These are phyloP conservation scores for Neolamprologus ventralis DNA, from an alignment of 2,113 vertebrate species.

Conservation along the genomic window DNA sequence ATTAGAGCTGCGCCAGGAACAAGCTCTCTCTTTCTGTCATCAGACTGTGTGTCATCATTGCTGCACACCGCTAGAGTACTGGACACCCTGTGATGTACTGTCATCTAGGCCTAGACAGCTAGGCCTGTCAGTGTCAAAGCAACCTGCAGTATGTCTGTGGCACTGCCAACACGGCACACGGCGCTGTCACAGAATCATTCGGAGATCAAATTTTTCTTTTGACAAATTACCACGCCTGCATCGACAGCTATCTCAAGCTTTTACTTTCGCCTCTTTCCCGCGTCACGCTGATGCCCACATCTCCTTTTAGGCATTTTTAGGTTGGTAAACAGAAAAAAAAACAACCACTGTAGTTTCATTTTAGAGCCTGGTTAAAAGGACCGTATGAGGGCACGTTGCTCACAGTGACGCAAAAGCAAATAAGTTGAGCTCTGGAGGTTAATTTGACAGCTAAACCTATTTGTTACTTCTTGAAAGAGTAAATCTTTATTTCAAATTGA, in stretches of 20 bases:
- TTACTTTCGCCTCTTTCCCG: background rate
- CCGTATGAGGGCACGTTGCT: background rate
- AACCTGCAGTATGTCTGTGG: background rate
- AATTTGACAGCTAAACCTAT: slow-evolving; percentile 6
- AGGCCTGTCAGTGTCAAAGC: slow-evolving; percentile 19
- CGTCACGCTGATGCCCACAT: background rate
- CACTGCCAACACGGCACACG: background rate
- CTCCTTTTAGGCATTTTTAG: background rate
- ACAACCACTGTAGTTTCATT: background rate
- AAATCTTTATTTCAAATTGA: slow-evolving; percentile 9
- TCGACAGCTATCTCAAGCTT: background rate
- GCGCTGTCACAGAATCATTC: slow-evolving; percentile 1
- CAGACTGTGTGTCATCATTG: slow-evolving; percentile 7
- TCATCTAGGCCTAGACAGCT: background rate
- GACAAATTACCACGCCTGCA: background rate
- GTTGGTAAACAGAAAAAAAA: background rate
- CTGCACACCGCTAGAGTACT: background rate
- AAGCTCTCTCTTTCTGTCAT: slow-evolving; percentile 3
- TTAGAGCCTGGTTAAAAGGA: background rate
- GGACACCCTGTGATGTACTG: background rate
- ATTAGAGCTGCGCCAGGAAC: slow-evolving; percentile 7
- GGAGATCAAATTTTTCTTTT: background rate
- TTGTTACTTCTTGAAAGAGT: slow-evolving; percentile 7
- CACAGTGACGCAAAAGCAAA: background rate
- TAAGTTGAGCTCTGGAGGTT: background rate